Evolutionary conservation across 37 sponge, comb jelly and placozoan genomes (phyloP).

Genomic region (Mnemiopsis leidyi): DNA sequence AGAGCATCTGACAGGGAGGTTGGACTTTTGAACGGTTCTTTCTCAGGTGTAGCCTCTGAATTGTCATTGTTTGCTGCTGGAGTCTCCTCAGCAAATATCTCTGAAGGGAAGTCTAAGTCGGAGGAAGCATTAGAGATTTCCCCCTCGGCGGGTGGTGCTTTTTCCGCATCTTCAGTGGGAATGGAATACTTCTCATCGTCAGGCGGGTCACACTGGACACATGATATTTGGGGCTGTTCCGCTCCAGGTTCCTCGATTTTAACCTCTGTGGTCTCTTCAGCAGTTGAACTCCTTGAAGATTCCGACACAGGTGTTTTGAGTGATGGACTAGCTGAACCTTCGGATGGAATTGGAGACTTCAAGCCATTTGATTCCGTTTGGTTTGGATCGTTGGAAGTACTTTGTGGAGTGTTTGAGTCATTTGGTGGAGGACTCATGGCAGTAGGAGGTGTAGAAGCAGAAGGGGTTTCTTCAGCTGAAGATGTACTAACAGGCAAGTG

Average conservation of each 20-base stretch:
- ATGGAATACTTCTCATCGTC: constrained; percentile 20
- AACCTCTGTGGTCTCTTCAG: neutral
- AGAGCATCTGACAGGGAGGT: constrained; percentile 38
- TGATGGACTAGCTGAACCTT: neutral
- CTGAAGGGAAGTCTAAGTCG: neutral
- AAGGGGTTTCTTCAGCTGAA: neutral
- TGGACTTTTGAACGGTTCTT: neutral
- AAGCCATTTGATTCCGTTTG: neutral
- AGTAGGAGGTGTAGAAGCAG: neutral
- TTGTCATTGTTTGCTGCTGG: neutral
- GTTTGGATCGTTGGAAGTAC: neutral
- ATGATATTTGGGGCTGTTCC: neutral
- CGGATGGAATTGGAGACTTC: neutral
- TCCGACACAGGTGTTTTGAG: neutral
- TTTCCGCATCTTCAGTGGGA: neutral
- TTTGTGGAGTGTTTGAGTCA: neutral
- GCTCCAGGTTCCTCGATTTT: neutral
- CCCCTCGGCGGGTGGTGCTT: neutral
- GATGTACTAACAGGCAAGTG: neutral
- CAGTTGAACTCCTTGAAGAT: neutral
- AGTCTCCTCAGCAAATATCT: neutral
- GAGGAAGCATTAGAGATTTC: neutral
- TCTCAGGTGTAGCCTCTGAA: neutral
- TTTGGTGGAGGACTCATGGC: neutral
- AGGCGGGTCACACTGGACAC: neutral